Evolutionary conservation across 2,113 vertebrate species (phyloP), one percentile per base, ranked within the genome.

Genomic region (Hippocampus guttulatus): DNA sequence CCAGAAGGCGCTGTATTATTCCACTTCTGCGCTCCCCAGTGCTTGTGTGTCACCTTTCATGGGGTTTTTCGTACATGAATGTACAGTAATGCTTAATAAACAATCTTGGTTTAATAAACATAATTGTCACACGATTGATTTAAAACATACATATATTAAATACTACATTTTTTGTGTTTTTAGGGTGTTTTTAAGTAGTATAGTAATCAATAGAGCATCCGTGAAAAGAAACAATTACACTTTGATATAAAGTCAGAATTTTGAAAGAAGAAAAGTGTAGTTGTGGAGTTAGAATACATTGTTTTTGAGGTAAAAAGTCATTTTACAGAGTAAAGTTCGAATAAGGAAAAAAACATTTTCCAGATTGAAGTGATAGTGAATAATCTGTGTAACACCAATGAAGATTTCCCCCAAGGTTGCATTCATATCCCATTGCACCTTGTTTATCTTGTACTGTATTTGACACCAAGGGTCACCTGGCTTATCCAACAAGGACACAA

Each of bases 71-170:
- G 73, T 85, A 84, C 79, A 84, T 84, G 80, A 84, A 84, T 88
- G 87, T 88, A 87, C 78, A 88, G 87, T 78, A 67, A 77, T 64
- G 79, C 83, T 81, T 81, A 89, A 91, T 88, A 88, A 89, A 82
- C 5, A 66, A 54, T n/a, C 20, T 65, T 72, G 86, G 82, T 75
- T 73, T 78, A 71, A 54, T 21, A 67, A n/a, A 21, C 20, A 55
- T 55, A 11, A n/a, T 23, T 55, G 21, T 23, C 52, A n/a, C n/a
- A 23, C 21, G 16, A 52, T 52, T 52, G 51, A n/a, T 52, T 52
- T 55, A 12, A 55, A 23, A 10, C 9, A 55, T 23, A 23, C 20
- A 55, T n/a, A 8, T 54, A 9, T 54, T 16, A 18, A 2, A 3
- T 0, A 51, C 1, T 51, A 18, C 41, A 49, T n/a, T 54, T 18